Conservation (phyloP, 1,140 invertebrate species). For the Apis dorsata region DNA sequence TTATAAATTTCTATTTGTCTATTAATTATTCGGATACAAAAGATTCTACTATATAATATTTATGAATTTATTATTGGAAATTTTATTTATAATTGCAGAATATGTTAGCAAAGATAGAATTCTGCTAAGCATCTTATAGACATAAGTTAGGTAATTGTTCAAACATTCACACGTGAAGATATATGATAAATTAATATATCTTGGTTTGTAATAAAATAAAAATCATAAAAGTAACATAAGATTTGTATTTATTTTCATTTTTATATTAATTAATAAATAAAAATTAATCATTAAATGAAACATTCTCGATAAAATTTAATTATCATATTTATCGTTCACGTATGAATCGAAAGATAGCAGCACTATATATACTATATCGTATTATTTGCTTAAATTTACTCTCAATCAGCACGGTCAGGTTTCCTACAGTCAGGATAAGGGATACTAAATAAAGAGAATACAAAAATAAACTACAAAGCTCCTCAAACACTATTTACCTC, state of each 20-base stretch:
- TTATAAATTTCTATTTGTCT: too few relatives aligned
- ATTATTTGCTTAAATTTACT: slow-evolving; percentile 30
- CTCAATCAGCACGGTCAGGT: neutral
- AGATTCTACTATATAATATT: neutral
- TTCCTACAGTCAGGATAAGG: neutral
- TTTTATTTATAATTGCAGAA: neutral
- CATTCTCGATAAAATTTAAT: neutral
- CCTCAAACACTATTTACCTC: slow-evolving; percentile 32
- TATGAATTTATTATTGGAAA: neutral
- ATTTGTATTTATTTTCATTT: neutral
- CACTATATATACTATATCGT: neutral
- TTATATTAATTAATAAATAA: neutral
- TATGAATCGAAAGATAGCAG: slow-evolving; percentile 21
- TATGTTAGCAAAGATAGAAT: neutral
- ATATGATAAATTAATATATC: neutral
- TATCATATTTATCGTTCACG: slow-evolving; percentile 8
- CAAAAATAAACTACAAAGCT: slow-evolving; percentile 44
- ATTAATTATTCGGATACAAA: too few relatives aligned
- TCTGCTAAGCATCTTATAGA: neutral
- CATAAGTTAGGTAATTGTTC: neutral
- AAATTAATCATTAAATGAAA: neutral
- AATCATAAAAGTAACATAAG: too few relatives aligned
- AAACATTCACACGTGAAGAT: neutral
- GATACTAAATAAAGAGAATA: slow-evolving; percentile 26
- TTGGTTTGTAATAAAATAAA: neutral